Base-by-base conservation (phyloP, 2,797 vertebrate genomes). In the Lithobates sylvaticus region DNA sequence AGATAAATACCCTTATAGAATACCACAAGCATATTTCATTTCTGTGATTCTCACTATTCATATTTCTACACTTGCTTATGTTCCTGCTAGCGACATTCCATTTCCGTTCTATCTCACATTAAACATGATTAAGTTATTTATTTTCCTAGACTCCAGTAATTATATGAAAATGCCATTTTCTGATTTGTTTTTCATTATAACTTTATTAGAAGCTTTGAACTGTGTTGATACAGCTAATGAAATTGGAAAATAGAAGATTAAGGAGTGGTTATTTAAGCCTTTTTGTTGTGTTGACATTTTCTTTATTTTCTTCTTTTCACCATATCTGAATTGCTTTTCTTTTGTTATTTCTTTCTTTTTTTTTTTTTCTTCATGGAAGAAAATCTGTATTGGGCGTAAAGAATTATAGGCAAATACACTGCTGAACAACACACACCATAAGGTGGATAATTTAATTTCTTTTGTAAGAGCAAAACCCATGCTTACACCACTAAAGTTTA, bases 81-180 rank as follows among this genome's bases (percentile, higher is more conserved):
- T 65, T 13, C 21, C 61, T 65, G 61, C 21, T 10, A 65, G 61
- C 23, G 12, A 65, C 61, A 65, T 69, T 81, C 9, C 34, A 72
- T 72, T 72, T 23, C 21, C 34, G 61, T 65, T 72, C 15, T 81
- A 70, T 71, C 29, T 36, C 15, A 3, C 16, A 71, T 69, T 81
- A 54, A 71, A 58, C 6, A 34, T 81, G 67, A 58, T 81, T 81
- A 65, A 23, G 69, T 34, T 81, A 71, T 72, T 72, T 81, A 71
- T 71, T 70, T 58, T 44, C 21, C 69, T 50, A 70, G 67, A n/a
- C 29, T n/a, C 18, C 67, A 54, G 39, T 80, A 80, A 58, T 80
- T 71, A 21, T 54, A 47, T 34, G 44, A 54, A 50, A 1, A 12
- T 50, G 16, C 13, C 12, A 32, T 32, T 80, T 54, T 70, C 36